Percentiles rank a stretch among this genome's conserved stretches.
Evolutionary conservation across 2,888 invertebrate genomes (phyloP).

Genomic region (Auanema freiburgensis): DNA sequence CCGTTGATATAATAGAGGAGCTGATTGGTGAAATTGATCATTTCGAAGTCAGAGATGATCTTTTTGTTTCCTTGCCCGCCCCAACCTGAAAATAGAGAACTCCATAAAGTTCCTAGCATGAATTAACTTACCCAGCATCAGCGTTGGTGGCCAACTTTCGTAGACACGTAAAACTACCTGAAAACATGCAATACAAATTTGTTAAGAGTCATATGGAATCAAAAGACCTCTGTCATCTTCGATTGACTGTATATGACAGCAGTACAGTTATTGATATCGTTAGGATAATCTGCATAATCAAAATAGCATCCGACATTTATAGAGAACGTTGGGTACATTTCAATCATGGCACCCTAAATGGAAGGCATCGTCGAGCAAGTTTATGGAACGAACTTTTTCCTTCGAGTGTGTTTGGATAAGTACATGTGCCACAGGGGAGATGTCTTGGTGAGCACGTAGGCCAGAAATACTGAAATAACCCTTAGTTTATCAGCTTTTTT

Average conservation of each 20-base stretch:
- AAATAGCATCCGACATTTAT: constrained; percentile 57
- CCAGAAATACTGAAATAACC: constrained; percentile 48
- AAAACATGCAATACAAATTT: background rate
- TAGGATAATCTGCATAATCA: constrained; percentile 46
- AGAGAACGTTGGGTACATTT: constrained; percentile 56
- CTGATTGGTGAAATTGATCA: constrained; percentile 38
- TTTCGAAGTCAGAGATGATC: constrained; percentile 52
- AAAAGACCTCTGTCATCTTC: constrained; percentile 25
- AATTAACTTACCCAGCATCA: constrained; percentile 13
- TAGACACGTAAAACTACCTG: constrained; percentile 13
- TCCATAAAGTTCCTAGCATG: background rate
- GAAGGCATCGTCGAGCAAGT: background rate
- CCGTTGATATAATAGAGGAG: constrained; percentile 40
- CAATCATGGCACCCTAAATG: constrained; percentile 37
- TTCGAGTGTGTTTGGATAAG: constrained; percentile 28
- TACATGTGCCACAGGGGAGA: constrained; percentile 38
- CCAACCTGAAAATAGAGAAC: constrained; percentile 38
- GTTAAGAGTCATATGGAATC: background rate
- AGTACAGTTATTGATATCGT: constrained; percentile 35
- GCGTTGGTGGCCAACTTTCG: constrained; percentile 8
- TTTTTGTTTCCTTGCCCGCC: constrained; percentile 44
- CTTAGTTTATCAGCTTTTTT: background rate
- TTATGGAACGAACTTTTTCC: constrained; percentile 6
- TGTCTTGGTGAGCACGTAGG: constrained; percentile 48
- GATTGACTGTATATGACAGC: constrained; percentile 26